Conservation (phyloP, 2,797 vertebrate species). For the Fringilla coelebs region DNA sequence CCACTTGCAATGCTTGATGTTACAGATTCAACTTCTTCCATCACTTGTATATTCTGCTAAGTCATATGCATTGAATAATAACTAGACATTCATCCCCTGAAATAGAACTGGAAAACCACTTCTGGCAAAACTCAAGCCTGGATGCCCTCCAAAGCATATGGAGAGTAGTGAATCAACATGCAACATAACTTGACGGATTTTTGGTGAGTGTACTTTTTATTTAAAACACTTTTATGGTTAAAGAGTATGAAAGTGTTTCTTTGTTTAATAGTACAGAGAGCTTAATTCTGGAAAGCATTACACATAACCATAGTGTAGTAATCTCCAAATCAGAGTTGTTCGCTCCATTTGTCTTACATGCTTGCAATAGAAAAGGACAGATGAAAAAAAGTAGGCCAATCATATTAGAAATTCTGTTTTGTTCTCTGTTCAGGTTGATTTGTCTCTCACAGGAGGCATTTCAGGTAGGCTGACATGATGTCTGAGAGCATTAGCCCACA, state of each 20-base stretch:
- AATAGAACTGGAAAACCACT: slow-evolving; percentile 68
- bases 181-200: slow-evolving; percentile 24
- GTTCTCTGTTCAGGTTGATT: background rate
- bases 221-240: background rate
- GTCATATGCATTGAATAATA: slow-evolving; percentile 65
- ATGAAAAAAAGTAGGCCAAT: background rate
- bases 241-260: background rate
- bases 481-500: background rate
- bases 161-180: slow-evolving; percentile 36
- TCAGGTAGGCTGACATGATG: background rate
- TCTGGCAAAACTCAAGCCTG: slow-evolving; percentile 69
- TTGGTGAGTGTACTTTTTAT: slow-evolving; percentile 29
- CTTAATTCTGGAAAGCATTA: slow-evolving; percentile 1
- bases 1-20: slow-evolving; percentile 12
- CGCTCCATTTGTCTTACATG: background rate
- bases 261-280: background rate
- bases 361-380: background rate
- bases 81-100: slow-evolving; percentile 67
- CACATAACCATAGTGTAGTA: background rate
- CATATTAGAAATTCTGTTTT: background rate
- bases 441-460: background rate
- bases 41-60: slow-evolving; percentile 57
- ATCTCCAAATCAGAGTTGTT: background rate
- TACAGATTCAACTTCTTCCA: slow-evolving; percentile 57
- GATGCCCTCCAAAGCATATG: slow-evolving; percentile 63